Base-by-base conservation (phyloP, 2,113 vertebrate genomes). In the Isurus oxyrinchus region DNA sequence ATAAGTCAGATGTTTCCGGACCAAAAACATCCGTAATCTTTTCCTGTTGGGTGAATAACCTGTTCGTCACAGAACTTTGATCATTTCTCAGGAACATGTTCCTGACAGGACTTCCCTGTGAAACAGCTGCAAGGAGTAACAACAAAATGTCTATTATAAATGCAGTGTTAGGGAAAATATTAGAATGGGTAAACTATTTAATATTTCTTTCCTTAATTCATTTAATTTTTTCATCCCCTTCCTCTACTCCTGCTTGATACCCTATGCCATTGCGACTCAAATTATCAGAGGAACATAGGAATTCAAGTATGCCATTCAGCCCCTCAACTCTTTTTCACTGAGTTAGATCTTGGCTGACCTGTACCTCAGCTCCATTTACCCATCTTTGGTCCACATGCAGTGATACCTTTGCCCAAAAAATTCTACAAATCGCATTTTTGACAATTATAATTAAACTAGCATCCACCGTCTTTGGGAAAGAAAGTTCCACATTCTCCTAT, bases 21-120 rank as follows among this genome's bases (percentile, higher is more conserved):
- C 94, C 67, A 69, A 72, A 95, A 95, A 95, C 94, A 95, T 95
- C 67, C 66, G 49, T 67, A 69, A 95, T 95, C 94, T 55, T 76
- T 95, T 95, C 94, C 94, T 95, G 94, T 49, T 95, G 66, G 90
- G 27, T 55, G 94, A 95, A 76, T 95, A 95, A 95, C 94, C 94
- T 95, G 94, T 69, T 95, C 49, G 67, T 95, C 94, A 95, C 94
- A 72, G 27, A 95, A 76, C 94, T 95, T 95, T 95, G 67, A 95
- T 95, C 94, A 95, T 72, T 95, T 95, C 67, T 72, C 94, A 95
- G 94, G 67, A 67, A 53, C 31, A 31, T 35, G 67, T 72, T 95
- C 67, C 94, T 95, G 67, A 53, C 94, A 72, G 94, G 66, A 95
- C 94, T 95, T 95, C 94, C 94, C 67, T 55, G 27, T 27, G 27